Evolutionary conservation across 2,797 vertebrate species (phyloP), one percentile per base, ranked within the genome.

Genomic region (Paguma larvata): DNA sequence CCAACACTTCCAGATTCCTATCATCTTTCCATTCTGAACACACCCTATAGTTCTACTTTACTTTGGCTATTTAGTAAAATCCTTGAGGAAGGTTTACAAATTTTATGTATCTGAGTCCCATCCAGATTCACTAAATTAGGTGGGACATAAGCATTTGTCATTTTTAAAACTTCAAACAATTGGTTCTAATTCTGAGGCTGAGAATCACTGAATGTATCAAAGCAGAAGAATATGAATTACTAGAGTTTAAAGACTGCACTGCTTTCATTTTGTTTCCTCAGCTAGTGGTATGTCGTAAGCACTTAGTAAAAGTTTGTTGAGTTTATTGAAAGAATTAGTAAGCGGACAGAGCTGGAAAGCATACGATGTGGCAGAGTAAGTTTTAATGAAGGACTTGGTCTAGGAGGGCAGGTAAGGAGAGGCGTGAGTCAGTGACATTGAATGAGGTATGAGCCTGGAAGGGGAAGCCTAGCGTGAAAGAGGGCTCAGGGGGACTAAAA

Each of bases 111-210:
- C 12, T 87, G 77, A 83, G 34, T 93, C 63, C 10, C 15, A 53
- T 32, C 77, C 46, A 93, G 30, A 93, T 82, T 77, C 63, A 82
- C 46, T 83, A 82, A 85, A 87, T 79, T 59, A 93, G 19, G 27
- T 53, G 21, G 14, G 23, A 84, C 25, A n/a, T 78, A 48, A 84
- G 19, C 41, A 88, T 68, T 85, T 91, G 12, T 46, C 62, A 38
- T 62, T 87, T 73, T 67, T 65, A 67, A 79, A 91, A 67, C 30
- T 84, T 87, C n/a, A 87, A 25, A 32, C 21, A 59, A 23, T 59
- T 91, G 63, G 63, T 93, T 87, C 46, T 95, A 86, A 82, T 92
- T 53, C 34, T 62, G 34, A 44, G 23, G 44, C 9, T 70, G 32
- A 94, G 25, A 63, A 23, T 89, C 67, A 56, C 32, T 34, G 34